Evolutionary conservation across 2,797 vertebrate species (phyloP).

Genomic region (Myotis pilosus): DNA sequence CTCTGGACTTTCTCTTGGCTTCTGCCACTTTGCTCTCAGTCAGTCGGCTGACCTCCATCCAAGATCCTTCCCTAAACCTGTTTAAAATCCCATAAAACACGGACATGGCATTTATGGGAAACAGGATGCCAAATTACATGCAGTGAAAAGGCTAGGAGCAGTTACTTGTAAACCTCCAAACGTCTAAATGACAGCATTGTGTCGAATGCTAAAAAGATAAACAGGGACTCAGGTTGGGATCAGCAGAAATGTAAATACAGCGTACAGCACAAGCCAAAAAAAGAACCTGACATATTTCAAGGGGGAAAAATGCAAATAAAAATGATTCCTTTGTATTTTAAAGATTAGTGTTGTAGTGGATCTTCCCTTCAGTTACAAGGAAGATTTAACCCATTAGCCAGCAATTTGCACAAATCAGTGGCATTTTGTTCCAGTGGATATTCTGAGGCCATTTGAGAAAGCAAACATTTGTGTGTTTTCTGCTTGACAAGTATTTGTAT

Average conservation of each 20-base stretch:
- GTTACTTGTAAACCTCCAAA: background rate
- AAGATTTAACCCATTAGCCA: too few relatives aligned
- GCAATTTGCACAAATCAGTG: background rate
- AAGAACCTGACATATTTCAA: background rate
- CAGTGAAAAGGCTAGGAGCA: background rate
- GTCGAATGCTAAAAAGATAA: background rate
- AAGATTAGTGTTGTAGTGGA: too few relatives aligned
- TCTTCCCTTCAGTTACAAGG: background rate
- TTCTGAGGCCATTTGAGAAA: background rate
- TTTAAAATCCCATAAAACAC: slow-evolving; percentile 45
- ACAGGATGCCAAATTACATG: background rate
- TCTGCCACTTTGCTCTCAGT: background rate
- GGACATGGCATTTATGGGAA: slow-evolving; percentile 9
- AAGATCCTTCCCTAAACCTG: slow-evolving; percentile 23
- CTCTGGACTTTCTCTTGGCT: slow-evolving; percentile 61
- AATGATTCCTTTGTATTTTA: background rate
- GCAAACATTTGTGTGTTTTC: background rate
- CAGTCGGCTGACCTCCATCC: background rate
- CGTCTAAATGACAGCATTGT: background rate
- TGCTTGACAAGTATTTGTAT: background rate
- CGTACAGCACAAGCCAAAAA: background rate
- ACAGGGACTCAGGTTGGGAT: too few relatives aligned
- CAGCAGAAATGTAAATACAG: background rate
- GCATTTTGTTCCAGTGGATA: background rate
- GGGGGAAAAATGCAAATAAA: background rate